Percentiles rank a stretch among this genome's conserved stretches.
These are phyloP conservation scores for Dusona sp. DNA, from an alignment of 2,888 invertebrate species.

Conservation along the genomic window DNA sequence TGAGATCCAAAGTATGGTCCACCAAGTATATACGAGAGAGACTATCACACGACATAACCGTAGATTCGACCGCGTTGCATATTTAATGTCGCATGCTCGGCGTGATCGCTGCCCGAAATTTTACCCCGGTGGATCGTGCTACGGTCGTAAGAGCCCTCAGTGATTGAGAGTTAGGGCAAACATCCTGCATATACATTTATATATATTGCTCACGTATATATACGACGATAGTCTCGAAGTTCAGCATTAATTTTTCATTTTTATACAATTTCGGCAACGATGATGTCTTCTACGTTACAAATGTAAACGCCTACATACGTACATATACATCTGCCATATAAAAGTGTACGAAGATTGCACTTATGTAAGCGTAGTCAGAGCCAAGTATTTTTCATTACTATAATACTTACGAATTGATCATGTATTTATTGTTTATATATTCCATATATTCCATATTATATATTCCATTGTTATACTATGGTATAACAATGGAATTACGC, in stretches of 20 bases:
- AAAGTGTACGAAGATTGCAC: constrained; percentile 13
- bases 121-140: constrained; percentile 83
- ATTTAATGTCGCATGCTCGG: constrained; percentile 83
- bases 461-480: background rate
- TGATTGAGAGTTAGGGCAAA: constrained; percentile 84
- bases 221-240: constrained; percentile 73
- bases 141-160: constrained; percentile 83
- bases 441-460: too few relatives aligned
- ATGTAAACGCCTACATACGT: background rate
- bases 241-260: constrained; percentile 83
- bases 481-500: background rate
- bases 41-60: constrained; percentile 81
- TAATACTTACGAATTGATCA: background rate
- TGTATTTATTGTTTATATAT: background rate
- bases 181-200: constrained; percentile 62
- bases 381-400: background rate
- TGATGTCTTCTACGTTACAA: constrained; percentile 17
- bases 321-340: constrained; percentile 51
- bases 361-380: background rate
- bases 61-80: constrained; percentile 83
- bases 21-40: constrained; percentile 52
- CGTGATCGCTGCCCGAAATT: constrained; percentile 83
- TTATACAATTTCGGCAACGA: constrained; percentile 80
- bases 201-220: constrained; percentile 5
- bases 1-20: constrained; percentile 37